Evolutionary conservation across 1,140 invertebrate genomes (phyloP).

Genomic region (Streblospio benedicti): DNA sequence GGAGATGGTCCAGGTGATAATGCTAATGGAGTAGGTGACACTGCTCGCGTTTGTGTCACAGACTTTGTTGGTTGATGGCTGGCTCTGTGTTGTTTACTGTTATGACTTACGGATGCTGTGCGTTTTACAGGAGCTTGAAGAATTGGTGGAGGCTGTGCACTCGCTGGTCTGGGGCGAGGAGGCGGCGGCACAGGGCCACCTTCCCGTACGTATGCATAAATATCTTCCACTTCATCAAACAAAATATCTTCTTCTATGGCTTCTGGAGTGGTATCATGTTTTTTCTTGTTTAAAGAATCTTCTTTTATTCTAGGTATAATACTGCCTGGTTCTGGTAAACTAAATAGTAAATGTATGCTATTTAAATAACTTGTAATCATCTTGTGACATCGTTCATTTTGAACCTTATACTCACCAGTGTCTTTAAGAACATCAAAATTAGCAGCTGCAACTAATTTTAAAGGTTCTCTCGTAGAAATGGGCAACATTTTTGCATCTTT

Average conservation of each 20-base stretch:
- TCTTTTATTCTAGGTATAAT: slow-evolving; percentile 45
- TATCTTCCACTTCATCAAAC: slow-evolving; percentile 92
- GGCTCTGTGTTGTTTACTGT: neutral
- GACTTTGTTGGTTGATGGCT: neutral
- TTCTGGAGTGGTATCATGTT: slow-evolving; percentile 48
- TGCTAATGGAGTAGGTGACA: no score
- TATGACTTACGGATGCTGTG: no score
- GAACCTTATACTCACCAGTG: slow-evolving; percentile 68
- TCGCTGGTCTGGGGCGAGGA: slow-evolving; percentile 35
- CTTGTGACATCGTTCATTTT: slow-evolving; percentile 69
- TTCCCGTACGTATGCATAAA: slow-evolving; percentile 82
- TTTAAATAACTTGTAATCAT: slow-evolving; percentile 74
- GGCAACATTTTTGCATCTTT: slow-evolving; percentile 68
- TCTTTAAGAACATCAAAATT: slow-evolving; percentile 73
- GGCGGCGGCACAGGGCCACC: slow-evolving; percentile 74
- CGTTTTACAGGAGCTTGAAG: neutral
- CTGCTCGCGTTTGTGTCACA: neutral
- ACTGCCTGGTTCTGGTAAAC: slow-evolving; percentile 32
- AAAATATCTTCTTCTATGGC: slow-evolving; percentile 55
- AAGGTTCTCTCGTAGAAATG: slow-evolving; percentile 70
- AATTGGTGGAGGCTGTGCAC: neutral
- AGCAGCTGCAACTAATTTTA: slow-evolving; percentile 73
- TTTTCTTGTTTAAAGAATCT: slow-evolving; percentile 29
- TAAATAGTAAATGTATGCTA: slow-evolving; percentile 56
- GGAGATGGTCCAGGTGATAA: no score